Evolutionary conservation across 1,140 invertebrate species (phyloP).

Genomic region (Diabrotica virgifera): DNA sequence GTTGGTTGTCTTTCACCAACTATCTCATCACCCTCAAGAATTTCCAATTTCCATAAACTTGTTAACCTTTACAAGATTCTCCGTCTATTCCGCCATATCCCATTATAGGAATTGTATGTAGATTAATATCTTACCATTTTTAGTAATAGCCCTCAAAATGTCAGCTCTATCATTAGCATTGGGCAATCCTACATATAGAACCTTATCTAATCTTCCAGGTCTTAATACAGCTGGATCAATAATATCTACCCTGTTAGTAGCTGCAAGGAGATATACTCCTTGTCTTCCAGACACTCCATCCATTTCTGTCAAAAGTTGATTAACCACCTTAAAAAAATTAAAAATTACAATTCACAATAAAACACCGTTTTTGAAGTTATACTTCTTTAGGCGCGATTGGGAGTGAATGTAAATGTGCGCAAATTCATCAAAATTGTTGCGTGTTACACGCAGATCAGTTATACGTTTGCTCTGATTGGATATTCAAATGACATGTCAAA

Average conservation of each 20-base stretch:
- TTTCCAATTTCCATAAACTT: too few species aligned
- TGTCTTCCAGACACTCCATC: conserved; percentile 89
- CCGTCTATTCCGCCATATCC: too few species aligned
- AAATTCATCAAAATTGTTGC: too few species aligned
- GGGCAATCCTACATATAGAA: conserved; percentile 92
- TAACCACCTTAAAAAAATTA: conserved; percentile 66
- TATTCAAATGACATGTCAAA: too few species aligned
- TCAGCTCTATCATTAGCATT: conserved; percentile 74
- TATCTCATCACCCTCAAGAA: too few species aligned
- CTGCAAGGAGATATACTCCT: conserved; percentile 92
- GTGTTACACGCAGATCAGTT: too few species aligned
- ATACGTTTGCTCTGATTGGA: too few species aligned
- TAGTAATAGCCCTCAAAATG: conserved; percentile 88
- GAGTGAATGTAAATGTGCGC: too few species aligned
- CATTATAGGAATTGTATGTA: neutral
- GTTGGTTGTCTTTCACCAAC: too few species aligned
- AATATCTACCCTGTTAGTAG: conserved; percentile 95
- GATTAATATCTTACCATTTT: conserved; percentile 55
- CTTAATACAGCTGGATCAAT: conserved; percentile 94
- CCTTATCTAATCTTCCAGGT: conserved; percentile 91
- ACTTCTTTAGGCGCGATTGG: too few species aligned
- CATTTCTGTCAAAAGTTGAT: conserved; percentile 98
- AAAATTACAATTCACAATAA: conserved; percentile 55
- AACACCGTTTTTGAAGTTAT: too few species aligned
- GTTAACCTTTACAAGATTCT: too few species aligned